Evolutionary conservation across 2,888 invertebrate genomes (phyloP).

Genomic region (Conus canariensis): DNA sequence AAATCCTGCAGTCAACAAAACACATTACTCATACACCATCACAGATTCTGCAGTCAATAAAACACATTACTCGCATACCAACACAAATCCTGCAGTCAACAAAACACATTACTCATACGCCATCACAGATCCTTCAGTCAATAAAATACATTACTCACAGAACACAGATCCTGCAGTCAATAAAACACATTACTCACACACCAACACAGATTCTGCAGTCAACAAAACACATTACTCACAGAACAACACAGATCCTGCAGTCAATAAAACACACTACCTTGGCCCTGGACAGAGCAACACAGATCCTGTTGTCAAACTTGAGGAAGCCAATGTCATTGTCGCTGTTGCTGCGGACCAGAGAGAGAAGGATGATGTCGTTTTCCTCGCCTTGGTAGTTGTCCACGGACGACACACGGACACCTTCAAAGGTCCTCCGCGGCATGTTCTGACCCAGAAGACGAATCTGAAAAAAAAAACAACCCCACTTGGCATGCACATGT

Average conservation of each 20-base stretch:
- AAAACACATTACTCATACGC: background rate
- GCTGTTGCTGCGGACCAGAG: constrained; percentile 74
- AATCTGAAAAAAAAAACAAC: constrained; percentile 34
- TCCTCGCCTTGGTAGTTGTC: constrained; percentile 78
- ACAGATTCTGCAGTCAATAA: constrained; percentile 72
- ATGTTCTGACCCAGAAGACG: constrained; percentile 55
- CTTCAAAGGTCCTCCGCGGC: constrained; percentile 57
- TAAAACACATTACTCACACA: too few relatives aligned
- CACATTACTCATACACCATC: constrained; percentile 67
- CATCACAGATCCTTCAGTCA: too few relatives aligned
- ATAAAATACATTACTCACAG: too few relatives aligned
- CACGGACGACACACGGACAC: constrained; percentile 67
- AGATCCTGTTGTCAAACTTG: constrained; percentile 71
- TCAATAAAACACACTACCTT: constrained; percentile 48
- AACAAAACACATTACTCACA: too few relatives aligned
- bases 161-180: too few relatives aligned
- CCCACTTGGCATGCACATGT: too few relatives aligned
- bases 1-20: too few relatives aligned
- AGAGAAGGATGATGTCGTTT: constrained; percentile 77
- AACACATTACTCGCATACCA: too few relatives aligned
- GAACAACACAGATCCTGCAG: too few relatives aligned
- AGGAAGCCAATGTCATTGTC: constrained; percentile 74
- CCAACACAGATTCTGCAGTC: too few relatives aligned
- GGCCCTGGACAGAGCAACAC: constrained; percentile 77
- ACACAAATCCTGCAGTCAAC: background rate